Conservation (phyloP, 2,888 invertebrate genomes). For the Pammene aurita region DNA sequence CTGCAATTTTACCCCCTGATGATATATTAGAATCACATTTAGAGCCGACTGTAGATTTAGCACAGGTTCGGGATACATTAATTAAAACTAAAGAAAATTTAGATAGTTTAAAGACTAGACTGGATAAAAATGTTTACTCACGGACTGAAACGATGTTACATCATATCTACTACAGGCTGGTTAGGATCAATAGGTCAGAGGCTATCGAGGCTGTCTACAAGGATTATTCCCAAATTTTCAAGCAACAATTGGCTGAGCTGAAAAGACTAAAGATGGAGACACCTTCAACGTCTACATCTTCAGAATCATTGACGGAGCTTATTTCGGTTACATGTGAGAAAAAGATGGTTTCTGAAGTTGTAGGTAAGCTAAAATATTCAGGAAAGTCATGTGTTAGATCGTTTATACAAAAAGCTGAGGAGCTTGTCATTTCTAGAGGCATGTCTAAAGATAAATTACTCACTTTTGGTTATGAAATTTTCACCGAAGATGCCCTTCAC, state of each 20-base stretch:
- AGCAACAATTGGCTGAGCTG: too few species aligned
- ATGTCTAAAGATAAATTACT: conserved; percentile 5
- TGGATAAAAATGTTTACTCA: too few species aligned
- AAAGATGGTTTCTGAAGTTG: background rate
- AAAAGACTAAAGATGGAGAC: background rate
- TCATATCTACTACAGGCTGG: conserved; percentile 5
- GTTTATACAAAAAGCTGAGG: conserved; percentile 8
- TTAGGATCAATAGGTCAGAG: background rate
- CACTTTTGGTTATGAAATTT: conserved; percentile 24
- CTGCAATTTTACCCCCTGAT: background rate
- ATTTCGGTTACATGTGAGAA: too few species aligned
- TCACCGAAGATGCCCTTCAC: conserved; percentile 34
- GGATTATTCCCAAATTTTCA: too few species aligned
- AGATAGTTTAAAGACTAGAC: background rate
- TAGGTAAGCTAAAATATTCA: conserved; percentile 5
- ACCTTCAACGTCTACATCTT: background rate
- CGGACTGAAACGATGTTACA: too few species aligned
- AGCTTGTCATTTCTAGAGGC: background rate
- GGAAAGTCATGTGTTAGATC: conserved; percentile 31
- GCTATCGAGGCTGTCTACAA: too few species aligned
- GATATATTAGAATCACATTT: conserved; percentile 10
- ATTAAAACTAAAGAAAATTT: background rate
- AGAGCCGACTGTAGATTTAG: too few species aligned
- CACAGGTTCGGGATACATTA: background rate
- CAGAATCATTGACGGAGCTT: background rate